phyloP scores from a whole-genome alignment of 2,797 vertebrate species.

The Glyptemys insculpta region DNA sequence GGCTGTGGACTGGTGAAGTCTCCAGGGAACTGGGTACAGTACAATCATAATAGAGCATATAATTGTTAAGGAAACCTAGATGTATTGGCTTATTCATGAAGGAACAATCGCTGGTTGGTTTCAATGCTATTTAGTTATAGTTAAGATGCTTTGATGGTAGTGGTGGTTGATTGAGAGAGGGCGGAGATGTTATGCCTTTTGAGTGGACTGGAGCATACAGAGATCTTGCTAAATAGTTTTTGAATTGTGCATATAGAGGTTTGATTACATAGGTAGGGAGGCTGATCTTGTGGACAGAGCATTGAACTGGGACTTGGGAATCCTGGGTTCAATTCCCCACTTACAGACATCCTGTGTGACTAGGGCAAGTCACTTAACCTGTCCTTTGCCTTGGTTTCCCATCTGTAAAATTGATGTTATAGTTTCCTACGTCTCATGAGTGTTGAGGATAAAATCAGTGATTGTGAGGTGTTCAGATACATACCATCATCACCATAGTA shows the following conservation, averaged over 20 bases:
- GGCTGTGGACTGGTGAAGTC: neutral
- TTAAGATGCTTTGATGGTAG: neutral
- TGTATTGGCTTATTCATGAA: neutral
- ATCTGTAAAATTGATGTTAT: neutral
- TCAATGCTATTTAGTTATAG: neutral
- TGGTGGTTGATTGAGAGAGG: neutral
- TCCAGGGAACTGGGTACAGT: neutral
- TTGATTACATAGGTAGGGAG: neutral
- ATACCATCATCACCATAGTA: neutral
- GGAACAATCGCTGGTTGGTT: neutral
- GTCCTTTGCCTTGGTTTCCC: neutral
- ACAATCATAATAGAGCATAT: neutral
- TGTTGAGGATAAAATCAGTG: neutral
- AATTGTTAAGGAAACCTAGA: neutral
- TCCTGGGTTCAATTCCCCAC: neutral
- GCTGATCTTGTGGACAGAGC: neutral
- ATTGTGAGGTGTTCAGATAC: neutral
- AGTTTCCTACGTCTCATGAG: neutral
- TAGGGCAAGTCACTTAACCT: neutral
- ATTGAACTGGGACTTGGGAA: neutral
- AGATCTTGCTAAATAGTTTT: neutral
- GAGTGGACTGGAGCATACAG: neutral
- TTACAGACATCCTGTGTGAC: neutral
- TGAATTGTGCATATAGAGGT: rapidly evolving
- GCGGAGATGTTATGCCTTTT: neutral